Evolutionary conservation across 1,140 invertebrate genomes (phyloP).

Genomic region (Drosophila nebulosa): DNA sequence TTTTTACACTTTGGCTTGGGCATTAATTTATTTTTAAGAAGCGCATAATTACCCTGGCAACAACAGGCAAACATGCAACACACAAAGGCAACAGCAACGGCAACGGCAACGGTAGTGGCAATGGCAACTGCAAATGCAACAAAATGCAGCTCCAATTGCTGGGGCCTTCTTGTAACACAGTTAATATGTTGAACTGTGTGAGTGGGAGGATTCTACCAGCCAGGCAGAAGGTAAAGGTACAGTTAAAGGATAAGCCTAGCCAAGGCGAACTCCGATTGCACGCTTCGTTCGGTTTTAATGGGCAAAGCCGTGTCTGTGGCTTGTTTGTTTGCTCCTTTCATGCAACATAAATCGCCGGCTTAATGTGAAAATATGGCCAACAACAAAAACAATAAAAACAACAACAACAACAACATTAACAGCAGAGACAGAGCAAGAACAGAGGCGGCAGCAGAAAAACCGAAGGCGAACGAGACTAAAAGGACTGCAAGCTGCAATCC

Average conservation of each 20-base stretch:
- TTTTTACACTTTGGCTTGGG: conserved; percentile 2
- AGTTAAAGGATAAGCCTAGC: conserved; percentile 16
- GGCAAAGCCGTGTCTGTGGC: conserved; percentile 32
- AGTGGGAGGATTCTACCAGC: not conserved
- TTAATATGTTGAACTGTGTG: not conserved
- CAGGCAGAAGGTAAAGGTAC: not conserved
- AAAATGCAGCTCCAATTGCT: conserved; percentile 13
- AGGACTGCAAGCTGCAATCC: conserved; percentile 22
- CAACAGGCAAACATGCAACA: too few species aligned
- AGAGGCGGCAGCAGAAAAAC: conserved; percentile 16
- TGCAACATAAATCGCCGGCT: conserved; percentile 65
- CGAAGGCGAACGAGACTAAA: not conserved
- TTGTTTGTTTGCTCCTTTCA: conserved; percentile 43
- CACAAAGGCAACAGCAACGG: not conserved
- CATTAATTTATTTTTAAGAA: conserved; percentile 63
- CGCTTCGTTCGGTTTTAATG: conserved; percentile 27
- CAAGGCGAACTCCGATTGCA: conserved; percentile 42
- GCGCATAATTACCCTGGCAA: conserved; percentile 58
- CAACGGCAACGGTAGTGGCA: conserved; percentile 4
- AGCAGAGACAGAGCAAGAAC: not conserved
- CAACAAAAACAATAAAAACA: conserved; percentile 10
- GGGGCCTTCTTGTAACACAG: not conserved
- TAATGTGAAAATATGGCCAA: conserved; percentile 55
- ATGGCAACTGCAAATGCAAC: conserved; percentile 23
- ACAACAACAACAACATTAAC: conserved; percentile 20